phyloP scores from a whole-genome alignment of 2,888 invertebrate genomes.

The Cataglyphis altisquamis region DNA sequence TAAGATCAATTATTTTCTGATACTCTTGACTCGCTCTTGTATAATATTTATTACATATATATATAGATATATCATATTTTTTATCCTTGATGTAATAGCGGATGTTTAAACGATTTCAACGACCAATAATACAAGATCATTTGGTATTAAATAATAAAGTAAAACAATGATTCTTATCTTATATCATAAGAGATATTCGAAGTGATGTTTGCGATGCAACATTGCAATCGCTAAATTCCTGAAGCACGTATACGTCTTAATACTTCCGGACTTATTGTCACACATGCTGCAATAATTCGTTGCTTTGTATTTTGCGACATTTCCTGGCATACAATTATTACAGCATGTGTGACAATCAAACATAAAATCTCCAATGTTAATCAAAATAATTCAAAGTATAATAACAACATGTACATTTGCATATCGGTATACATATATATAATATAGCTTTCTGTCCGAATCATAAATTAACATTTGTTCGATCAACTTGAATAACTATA shows the following conservation, averaged over 20 bases:
- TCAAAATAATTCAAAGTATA: constrained; percentile 11
- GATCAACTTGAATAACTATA: not conserved
- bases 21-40: not conserved
- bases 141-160: too few relatives aligned
- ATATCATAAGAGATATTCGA: not conserved
- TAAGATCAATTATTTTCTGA: not conserved
- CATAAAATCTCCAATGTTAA: constrained; percentile 33
- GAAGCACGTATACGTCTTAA: not conserved
- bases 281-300: constrained; percentile 1
- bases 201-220: not conserved
- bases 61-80: not conserved
- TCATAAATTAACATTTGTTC: constrained; percentile 1
- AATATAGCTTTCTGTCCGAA: constrained; percentile 4
- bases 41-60: constrained; percentile 10
- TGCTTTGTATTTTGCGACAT: not conserved
- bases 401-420: not conserved
- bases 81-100: not conserved
- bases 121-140: not conserved
- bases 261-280: not conserved
- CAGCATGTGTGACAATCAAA: too few relatives aligned
- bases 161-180: too few relatives aligned
- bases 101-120: not conserved
- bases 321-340: not conserved
- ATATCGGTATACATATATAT: not conserved
- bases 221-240: not conserved